Evolutionary conservation across 2,888 invertebrate genomes (phyloP).

Genomic region (Ametastegia equiseti): DNA sequence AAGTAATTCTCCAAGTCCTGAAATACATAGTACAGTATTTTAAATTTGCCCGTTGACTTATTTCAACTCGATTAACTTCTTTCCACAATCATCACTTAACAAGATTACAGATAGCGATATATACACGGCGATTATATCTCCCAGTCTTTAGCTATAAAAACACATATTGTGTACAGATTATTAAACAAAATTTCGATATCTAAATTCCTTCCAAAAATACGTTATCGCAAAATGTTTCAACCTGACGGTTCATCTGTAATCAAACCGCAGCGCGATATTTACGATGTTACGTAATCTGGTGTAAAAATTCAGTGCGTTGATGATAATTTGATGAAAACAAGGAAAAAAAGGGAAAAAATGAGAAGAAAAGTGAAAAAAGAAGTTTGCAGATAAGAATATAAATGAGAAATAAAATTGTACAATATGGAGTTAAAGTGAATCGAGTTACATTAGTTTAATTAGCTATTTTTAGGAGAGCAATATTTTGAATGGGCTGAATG

Average conservation of each 20-base stretch:
- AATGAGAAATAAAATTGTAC: neutral
- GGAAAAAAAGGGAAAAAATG: too few relatives aligned
- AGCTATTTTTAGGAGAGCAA: neutral
- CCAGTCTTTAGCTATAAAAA: neutral
- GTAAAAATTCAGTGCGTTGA: neutral
- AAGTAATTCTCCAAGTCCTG: slow-evolving; percentile 67
- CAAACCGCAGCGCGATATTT: slow-evolving; percentile 31
- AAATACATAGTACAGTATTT: slow-evolving; percentile 15
- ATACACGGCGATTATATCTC: neutral
- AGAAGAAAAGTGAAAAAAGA: neutral
- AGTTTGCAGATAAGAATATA: neutral
- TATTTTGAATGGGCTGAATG: too few relatives aligned
- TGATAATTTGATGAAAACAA: too few relatives aligned
- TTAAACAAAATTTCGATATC: neutral
- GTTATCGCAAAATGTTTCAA: slow-evolving; percentile 4
- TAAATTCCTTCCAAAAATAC: neutral
- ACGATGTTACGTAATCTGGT: slow-evolving; percentile 29
- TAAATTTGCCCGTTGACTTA: neutral
- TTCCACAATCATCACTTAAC: neutral
- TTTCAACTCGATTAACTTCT: neutral
- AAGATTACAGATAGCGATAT: neutral
- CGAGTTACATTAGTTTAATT: neutral
- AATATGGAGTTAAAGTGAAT: neutral
- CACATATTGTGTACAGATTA: neutral
- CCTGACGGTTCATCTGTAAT: slow-evolving; percentile 23